A percentile compares a stretch with the other conserved stretches of the same genome.
Conservation (phyloP, 2,113 vertebrate species). For the Gopherus flavomarginatus region DNA sequence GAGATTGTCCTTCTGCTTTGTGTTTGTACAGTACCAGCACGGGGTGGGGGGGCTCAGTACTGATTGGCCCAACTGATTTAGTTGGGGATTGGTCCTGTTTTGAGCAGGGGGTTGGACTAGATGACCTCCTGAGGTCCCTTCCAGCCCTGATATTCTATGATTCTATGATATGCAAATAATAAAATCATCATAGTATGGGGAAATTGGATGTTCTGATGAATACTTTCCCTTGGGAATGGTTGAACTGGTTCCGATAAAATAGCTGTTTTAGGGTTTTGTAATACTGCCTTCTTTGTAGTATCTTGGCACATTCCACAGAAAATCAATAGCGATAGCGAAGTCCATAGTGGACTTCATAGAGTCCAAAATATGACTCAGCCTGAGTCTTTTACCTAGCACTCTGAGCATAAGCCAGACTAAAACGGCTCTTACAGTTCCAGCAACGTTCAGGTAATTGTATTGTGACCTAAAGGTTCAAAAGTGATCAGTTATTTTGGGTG, state of each 20-base stretch:
- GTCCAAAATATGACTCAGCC: background rate
- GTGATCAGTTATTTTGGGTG: background rate
- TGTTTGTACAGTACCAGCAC: background rate
- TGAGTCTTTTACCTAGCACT: background rate
- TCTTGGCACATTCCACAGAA: background rate
- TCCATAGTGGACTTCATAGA: background rate
- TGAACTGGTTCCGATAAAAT: background rate
- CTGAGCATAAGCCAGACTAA: background rate
- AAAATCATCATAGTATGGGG: background rate
- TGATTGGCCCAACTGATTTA: background rate
- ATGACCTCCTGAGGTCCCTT: no score
- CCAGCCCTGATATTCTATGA: no score
- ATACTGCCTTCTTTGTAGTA: background rate
- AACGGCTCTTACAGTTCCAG: background rate
- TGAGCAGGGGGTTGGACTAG: no score
- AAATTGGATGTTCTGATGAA: background rate
- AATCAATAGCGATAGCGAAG: background rate
- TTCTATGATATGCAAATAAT: background rate
- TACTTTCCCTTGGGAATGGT: background rate
- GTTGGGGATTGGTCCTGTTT: no score
- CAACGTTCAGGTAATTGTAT: background rate
- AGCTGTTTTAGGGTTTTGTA: background rate
- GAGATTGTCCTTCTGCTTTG: background rate
- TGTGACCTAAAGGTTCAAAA: background rate
- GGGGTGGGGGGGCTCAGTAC: background rate